Evolutionary conservation across 2,888 invertebrate genomes (phyloP), one percentile per base, ranked within the genome.

Genomic region (Pandemis cinnamomeana): DNA sequence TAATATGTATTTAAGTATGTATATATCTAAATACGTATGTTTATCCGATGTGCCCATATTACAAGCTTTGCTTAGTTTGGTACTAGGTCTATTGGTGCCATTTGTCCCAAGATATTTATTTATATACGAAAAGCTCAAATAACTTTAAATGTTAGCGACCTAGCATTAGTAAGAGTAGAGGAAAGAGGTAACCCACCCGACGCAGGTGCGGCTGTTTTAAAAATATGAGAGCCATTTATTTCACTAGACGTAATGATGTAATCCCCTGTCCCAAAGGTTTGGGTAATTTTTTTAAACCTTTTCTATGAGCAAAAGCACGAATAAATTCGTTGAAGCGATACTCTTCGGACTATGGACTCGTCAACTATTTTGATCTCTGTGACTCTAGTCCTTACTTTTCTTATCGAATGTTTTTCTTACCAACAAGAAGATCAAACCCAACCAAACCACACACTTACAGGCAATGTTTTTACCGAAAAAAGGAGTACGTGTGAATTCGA

Each of bases 141-240:
- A 20, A 20, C 7, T 20, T 55, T 55, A 2, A 15, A 55, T 46
- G 10, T 3, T 15, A 53, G 15, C 20, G 55, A 20, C 55, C 20
- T 55, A 55, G 55, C 55, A 20, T 20, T 55, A 55, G 8, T 20
- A 1, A 58, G 27, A 11, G 58, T 11, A 10, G 58, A 27, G 58
- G 27, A 36, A 51, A 36, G 27, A 36, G 27, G 27, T 44, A 63
- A 13, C 63, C 63, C 63, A 48, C 46, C 46, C 46, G 27, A 46
- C 67, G 53, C 72, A 72, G 72, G 63, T 72, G 72, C 68, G 41
- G 20, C n/a, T 44, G 48, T 63, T 68, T 63, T 63, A 68, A 63
- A 72, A 62, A 68, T 63, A 64, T 58, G 68, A 48, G 53, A 41
- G 62, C 68, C 58, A 68, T 72, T 72, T 46, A 72, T 72, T 68